Percentiles rank a stretch among this genome's conserved stretches.
Evolutionary conservation across 2,797 vertebrate species (phyloP).

Genomic region (Sorex maritimensis): DNA sequence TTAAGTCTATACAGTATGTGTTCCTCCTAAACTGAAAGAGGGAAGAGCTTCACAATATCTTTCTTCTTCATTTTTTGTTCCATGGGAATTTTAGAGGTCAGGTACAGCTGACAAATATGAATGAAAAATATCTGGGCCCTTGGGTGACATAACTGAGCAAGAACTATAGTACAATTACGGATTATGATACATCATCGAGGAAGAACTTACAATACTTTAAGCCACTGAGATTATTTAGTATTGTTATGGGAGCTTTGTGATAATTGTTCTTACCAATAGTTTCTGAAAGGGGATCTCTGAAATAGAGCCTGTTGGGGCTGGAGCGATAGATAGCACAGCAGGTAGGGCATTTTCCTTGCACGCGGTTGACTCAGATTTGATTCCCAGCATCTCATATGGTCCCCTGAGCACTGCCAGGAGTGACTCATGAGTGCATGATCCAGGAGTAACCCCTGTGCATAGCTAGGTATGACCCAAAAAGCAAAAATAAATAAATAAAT

Average conservation of each 20-base stretch:
- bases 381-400: too few species aligned
- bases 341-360: too few species aligned
- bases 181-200: neutral
- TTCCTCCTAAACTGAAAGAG: conserved; percentile 3
- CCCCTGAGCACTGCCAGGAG: too few species aligned
- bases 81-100: neutral
- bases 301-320: neutral
- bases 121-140: neutral
- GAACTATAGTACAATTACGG: neutral
- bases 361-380: too few species aligned
- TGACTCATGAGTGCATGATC: too few species aligned
- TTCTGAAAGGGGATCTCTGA: conserved; percentile 17
- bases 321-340: too few species aligned
- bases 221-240: neutral
- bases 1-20: neutral
- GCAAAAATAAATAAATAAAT: too few species aligned
- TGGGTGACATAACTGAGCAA: neutral
- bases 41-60: neutral
- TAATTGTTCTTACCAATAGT: conserved; percentile 22
- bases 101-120: too few species aligned
- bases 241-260: conserved; percentile 7
- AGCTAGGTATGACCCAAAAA: too few species aligned
- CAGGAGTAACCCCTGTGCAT: too few species aligned
- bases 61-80: neutral
- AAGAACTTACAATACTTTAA: conserved; percentile 46